Percentiles rank a stretch among this genome's conserved stretches.
Conservation (phyloP, 2,113 vertebrate species). For the Stercorarius parasiticus region DNA sequence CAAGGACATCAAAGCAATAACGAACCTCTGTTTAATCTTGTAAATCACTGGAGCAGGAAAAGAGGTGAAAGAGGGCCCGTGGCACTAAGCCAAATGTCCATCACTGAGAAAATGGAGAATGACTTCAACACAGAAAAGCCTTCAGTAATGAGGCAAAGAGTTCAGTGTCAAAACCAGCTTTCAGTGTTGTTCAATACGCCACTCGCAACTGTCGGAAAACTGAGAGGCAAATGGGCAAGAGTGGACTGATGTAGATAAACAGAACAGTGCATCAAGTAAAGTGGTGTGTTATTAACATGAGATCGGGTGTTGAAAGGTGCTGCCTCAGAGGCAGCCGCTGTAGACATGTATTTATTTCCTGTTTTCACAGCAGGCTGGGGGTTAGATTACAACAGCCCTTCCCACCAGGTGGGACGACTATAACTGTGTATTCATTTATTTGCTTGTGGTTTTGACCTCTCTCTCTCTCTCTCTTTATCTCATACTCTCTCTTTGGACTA, state of each 20-base stretch:
- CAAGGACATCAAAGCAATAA: slow-evolving; percentile 57
- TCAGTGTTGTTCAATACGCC: background rate
- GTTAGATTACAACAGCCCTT: background rate
- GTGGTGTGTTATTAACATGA: background rate
- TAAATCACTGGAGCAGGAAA: slow-evolving; percentile 59
- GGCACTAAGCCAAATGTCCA: slow-evolving; percentile 32
- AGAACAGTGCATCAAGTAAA: background rate
- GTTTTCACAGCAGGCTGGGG: background rate
- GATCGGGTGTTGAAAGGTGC: background rate
- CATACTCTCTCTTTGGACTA: background rate
- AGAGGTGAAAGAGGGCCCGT: background rate
- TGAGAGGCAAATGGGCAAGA: background rate
- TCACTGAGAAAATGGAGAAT: slow-evolving; percentile 30
- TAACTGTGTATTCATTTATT: background rate
- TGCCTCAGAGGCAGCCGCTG: background rate
- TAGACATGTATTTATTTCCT: slow-evolving; percentile 9
- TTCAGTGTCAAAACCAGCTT: slow-evolving; percentile 5
- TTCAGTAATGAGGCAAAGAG: background rate
- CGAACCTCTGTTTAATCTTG: slow-evolving; percentile 49
- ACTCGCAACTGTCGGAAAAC: background rate
- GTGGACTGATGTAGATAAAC: background rate
- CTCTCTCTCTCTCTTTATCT: background rate
- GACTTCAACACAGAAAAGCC: slow-evolving; percentile 4
- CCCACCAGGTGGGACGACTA: background rate
- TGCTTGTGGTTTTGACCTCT: background rate